Evolutionary conservation across 1,140 invertebrate species (phyloP).

Genomic region (Megalonaias nervosa): DNA sequence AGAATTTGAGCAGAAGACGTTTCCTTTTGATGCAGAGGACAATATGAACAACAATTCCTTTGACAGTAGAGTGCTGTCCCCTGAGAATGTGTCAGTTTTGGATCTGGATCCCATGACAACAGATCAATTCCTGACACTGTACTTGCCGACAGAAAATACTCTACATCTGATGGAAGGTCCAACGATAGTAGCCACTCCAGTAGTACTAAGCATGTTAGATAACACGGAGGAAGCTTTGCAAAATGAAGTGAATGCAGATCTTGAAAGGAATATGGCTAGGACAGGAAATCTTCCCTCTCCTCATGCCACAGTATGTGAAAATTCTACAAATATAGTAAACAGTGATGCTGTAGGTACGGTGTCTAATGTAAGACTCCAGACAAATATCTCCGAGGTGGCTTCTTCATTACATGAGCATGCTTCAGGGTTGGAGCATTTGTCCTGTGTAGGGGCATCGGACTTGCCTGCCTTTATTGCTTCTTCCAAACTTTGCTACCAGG

Average conservation of each 20-base stretch:
- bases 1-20: conserved; percentile 23
- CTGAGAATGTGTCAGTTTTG: conserved; percentile 22
- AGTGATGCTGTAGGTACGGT: background rate
- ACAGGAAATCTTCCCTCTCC: conserved; percentile 15
- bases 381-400: background rate
- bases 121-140: no score
- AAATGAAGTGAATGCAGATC: conserved; percentile 56
- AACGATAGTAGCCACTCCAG: conserved; percentile 36
- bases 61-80: conserved; percentile 28
- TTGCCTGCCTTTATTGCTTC: no score
- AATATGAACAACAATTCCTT: conserved; percentile 26
- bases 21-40: conserved; percentile 25
- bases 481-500: conserved; percentile 19
- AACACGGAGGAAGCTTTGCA: conserved; percentile 57
- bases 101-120: background rate
- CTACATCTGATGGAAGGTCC: conserved; percentile 45
- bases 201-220: conserved; percentile 40
- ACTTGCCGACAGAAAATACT: conserved; percentile 34
- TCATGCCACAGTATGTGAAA: conserved; percentile 25
- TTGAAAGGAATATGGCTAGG: conserved; percentile 49
- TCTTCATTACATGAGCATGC: background rate
- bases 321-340: background rate
- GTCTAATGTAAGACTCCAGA: background rate
- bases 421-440: conserved; percentile 12
- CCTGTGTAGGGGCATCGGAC: background rate